Conservation (phyloP, 1,140 invertebrate species). For the Pseudomyrmex concolor region DNA sequence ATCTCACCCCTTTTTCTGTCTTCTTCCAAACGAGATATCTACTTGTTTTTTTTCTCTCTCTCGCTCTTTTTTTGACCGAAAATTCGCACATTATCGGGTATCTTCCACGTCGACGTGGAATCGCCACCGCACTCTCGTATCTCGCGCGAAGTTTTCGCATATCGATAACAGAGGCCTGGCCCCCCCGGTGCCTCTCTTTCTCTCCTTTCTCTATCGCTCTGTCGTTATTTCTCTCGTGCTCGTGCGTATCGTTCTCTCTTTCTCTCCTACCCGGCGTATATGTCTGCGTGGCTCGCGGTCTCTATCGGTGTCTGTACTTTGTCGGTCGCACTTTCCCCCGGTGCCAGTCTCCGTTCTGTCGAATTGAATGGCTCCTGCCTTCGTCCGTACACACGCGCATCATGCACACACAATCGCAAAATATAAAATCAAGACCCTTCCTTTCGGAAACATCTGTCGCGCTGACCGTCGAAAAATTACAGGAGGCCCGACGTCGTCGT, state of each 20-base stretch:
- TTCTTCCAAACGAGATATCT: not conserved
- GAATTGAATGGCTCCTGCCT: constrained; percentile 21
- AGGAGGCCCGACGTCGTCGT: constrained; percentile 8
- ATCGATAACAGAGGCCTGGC: constrained; percentile 46
- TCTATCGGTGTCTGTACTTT: constrained; percentile 28
- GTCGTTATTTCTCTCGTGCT: constrained; percentile 1
- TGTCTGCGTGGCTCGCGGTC: constrained; percentile 12
- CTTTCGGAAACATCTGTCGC: constrained; percentile 66
- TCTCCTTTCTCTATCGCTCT: constrained; percentile 16
- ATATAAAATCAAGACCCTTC: constrained; percentile 2
- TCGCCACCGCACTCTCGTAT: constrained; percentile 1
- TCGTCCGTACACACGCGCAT: not conserved
- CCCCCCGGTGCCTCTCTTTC: not conserved
- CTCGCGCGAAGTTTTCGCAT: constrained; percentile 23
- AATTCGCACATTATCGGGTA: constrained; percentile 31
- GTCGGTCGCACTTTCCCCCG: constrained; percentile 51
- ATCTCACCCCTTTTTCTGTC: not conserved
- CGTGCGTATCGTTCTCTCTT: not conserved
- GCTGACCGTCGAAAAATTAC: constrained; percentile 36
- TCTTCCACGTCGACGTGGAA: constrained; percentile 39
- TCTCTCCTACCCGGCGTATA: not conserved
- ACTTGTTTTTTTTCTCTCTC: not conserved
- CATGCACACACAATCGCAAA: not conserved
- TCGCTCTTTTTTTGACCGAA: constrained; percentile 4
- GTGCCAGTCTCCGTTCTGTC: constrained; percentile 17